Evolutionary conservation across 1,140 invertebrate genomes (phyloP).

Genomic region (Drosophila burlai): DNA sequence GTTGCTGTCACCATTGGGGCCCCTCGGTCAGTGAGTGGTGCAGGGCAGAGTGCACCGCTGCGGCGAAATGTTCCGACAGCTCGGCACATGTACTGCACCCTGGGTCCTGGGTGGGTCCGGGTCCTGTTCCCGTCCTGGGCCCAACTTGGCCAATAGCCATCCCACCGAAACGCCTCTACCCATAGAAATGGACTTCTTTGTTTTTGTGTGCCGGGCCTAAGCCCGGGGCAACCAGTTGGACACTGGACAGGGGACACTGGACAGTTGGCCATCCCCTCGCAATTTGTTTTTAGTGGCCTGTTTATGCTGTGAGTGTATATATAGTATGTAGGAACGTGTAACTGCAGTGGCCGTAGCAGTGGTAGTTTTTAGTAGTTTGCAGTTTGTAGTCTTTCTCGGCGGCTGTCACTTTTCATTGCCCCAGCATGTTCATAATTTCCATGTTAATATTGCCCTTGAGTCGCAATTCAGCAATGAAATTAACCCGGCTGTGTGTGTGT

Average conservation of each 20-base stretch:
- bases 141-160: conserved; percentile 9
- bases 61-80: conserved; percentile 66
- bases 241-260: conserved; percentile 9
- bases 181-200: conserved; percentile 47
- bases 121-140: neutral
- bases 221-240: conserved; percentile 28
- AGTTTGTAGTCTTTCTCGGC: conserved; percentile 53
- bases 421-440: conserved; percentile 71
- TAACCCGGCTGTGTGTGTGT: conserved; percentile 56
- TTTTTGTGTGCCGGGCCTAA: conserved; percentile 46
- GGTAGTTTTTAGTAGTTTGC: conserved; percentile 38
- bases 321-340: neutral
- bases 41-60: conserved; percentile 65
- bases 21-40: conserved; percentile 21
- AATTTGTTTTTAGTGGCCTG: conserved; percentile 72
- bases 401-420: conserved; percentile 72
- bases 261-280: conserved; percentile 12
- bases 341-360: conserved; percentile 33
- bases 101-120: neutral
- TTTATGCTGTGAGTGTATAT: conserved; percentile 41
- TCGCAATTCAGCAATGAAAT: conserved; percentile 80
- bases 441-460: conserved; percentile 83
- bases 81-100: conserved; percentile 44
- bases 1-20: conserved; percentile 48
- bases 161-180: conserved; percentile 2